Evolutionary conservation across 2,888 invertebrate species (phyloP).

Genomic region (Melolontha melolontha): DNA sequence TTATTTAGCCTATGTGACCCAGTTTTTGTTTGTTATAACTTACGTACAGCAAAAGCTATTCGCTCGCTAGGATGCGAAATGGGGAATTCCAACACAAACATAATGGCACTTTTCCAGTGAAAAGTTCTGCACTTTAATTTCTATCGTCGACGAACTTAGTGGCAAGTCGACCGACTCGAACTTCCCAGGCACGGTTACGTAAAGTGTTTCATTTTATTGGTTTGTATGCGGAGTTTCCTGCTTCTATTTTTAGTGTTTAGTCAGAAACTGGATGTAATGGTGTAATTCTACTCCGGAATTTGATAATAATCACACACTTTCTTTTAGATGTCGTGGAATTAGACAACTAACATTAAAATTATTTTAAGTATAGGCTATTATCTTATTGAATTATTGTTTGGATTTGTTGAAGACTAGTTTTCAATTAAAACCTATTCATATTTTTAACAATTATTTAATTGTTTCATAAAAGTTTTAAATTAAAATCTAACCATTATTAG

Average conservation of each 20-base stretch:
- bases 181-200: constrained; percentile 26
- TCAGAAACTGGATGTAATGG: constrained; percentile 11
- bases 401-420: no score
- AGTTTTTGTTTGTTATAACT: constrained; percentile 14
- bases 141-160: constrained; percentile 10
- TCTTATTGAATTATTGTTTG: no score
- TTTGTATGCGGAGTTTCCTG: constrained; percentile 12
- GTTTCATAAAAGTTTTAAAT: no score
- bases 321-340: not conserved
- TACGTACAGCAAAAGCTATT: constrained; percentile 23
- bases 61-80: constrained; percentile 22
- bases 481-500: no score
- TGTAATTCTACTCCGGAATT: constrained; percentile 4
- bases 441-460: no score
- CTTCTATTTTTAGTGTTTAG: constrained; percentile 12
- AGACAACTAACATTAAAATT: not conserved
- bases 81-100: constrained; percentile 27
- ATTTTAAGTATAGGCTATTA: no score
- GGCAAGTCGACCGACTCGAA: constrained; percentile 8
- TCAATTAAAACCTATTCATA: no score
- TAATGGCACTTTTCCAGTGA: constrained; percentile 34
- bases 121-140: constrained; percentile 33
- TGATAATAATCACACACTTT: constrained; percentile 4
- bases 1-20: constrained; percentile 18
- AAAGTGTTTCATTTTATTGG: constrained; percentile 14